phyloP scores from a whole-genome alignment of 2,888 invertebrate species.

The Chydorus sphaericus region DNA sequence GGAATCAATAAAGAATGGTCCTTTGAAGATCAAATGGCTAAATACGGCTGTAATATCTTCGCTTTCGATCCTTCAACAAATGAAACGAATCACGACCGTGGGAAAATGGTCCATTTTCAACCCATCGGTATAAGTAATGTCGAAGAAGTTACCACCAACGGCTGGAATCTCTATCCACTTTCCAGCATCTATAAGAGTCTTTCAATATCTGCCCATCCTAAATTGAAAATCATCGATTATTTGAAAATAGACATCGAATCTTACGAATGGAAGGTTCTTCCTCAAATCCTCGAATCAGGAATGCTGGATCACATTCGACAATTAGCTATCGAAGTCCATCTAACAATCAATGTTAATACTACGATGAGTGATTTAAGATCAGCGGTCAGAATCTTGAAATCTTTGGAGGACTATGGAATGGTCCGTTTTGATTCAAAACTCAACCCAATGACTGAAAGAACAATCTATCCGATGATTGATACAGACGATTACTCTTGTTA shows the following conservation, averaged over 20 bases:
- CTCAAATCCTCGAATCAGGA: not conserved
- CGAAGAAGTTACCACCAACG: not conserved
- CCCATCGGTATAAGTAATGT: slow-evolving; percentile 13
- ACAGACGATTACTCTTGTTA: not conserved
- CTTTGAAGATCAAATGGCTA: slow-evolving; percentile 17
- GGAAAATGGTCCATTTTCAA: slow-evolving; percentile 14
- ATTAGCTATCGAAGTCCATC: not conserved
- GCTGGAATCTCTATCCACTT: not conserved
- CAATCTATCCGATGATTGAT: not conserved
- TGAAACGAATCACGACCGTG: slow-evolving; percentile 11
- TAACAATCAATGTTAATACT: not conserved
- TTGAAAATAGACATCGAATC: slow-evolving; percentile 2
- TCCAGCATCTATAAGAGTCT: not conserved
- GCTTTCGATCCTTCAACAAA: slow-evolving; percentile 15
- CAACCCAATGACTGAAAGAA: not conserved
- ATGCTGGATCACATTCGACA: not conserved
- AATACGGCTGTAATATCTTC: slow-evolving; percentile 17
- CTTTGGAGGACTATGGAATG: slow-evolving; percentile 4
- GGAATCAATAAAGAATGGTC: slow-evolving; percentile 17
- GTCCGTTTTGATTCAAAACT: slow-evolving; percentile 10
- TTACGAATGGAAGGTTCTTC: not conserved
- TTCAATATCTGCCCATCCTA: too few species aligned
- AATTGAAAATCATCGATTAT: slow-evolving; percentile 2
- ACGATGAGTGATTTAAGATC: not conserved
- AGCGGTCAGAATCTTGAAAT: not conserved